Percentiles rank a stretch among this genome's conserved stretches.
Conservation (phyloP, 2,888 invertebrate genomes). For the Alloscopus bannaensis region DNA sequence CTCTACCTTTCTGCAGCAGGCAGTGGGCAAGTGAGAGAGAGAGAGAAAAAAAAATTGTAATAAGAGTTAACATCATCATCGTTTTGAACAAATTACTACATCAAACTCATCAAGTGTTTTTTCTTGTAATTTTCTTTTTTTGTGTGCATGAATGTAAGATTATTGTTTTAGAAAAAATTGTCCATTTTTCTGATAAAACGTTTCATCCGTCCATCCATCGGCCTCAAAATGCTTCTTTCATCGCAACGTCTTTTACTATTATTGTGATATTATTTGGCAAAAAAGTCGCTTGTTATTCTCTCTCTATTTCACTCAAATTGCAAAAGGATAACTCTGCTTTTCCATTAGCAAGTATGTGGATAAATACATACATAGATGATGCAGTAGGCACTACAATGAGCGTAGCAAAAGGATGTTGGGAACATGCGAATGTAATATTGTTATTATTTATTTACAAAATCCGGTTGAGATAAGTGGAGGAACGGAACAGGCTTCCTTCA, state of each 20-base stretch:
- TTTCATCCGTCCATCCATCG: too few relatives aligned
- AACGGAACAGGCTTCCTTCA: conserved; percentile 39
- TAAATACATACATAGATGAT: too few relatives aligned
- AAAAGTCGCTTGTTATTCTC: too few relatives aligned
- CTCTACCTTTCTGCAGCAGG: conserved; percentile 17
- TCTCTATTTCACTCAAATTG: neutral
- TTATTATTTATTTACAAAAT: conserved; percentile 72
- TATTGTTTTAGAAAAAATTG: conserved; percentile 22
- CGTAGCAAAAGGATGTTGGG: conserved; percentile 56
- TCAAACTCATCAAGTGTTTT: conserved; percentile 19
- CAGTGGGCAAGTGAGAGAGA: neutral
- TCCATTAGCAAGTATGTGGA: conserved; percentile 16
- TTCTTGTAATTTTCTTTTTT: conserved; percentile 20
- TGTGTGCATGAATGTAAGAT: neutral
- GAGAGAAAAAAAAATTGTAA: conserved; percentile 31
- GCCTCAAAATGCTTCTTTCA: too few relatives aligned
- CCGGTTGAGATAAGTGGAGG: conserved; percentile 72
- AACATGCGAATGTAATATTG: conserved; percentile 50
- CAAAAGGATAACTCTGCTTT: neutral
- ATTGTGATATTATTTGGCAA: conserved; percentile 1
- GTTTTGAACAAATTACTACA: conserved; percentile 32
- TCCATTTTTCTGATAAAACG: conserved; percentile 31
- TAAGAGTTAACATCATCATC: conserved; percentile 22
- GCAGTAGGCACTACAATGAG: too few relatives aligned
- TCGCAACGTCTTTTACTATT: neutral